Evolutionary conservation across 2,888 invertebrate genomes (phyloP).

Genomic region (Eulithis prunata): DNA sequence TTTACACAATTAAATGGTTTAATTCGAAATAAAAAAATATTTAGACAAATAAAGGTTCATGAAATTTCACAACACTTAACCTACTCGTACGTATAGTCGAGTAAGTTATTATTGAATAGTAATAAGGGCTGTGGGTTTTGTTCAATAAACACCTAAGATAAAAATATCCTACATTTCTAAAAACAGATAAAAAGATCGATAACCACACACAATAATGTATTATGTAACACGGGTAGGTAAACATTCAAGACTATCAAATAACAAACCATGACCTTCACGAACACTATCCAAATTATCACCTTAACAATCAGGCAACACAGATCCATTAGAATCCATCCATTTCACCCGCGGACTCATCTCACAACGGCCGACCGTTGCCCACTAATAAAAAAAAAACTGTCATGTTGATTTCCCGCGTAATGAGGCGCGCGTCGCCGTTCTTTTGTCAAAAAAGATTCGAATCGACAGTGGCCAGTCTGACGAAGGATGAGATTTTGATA

Average conservation of each 20-base stretch:
- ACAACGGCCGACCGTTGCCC: conserved; percentile 32
- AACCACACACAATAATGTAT: too few species aligned
- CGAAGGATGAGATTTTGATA: conserved; percentile 77
- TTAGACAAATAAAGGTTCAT: too few species aligned
- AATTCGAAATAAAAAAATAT: too few species aligned
- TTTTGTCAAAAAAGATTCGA: conserved; percentile 74
- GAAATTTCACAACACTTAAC: too few species aligned
- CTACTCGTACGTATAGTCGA: too few species aligned
- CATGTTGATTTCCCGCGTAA: conserved; percentile 74
- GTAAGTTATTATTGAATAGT: too few species aligned
- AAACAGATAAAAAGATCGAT: too few species aligned
- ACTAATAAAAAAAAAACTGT: conserved; percentile 29
- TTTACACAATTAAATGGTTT: too few species aligned
- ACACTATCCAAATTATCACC: conserved; percentile 23
- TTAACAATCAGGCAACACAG: conserved; percentile 34
- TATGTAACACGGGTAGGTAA: neutral
- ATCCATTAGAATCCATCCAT: conserved; percentile 41
- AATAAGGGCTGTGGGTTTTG: too few species aligned
- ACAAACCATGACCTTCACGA: conserved; percentile 14
- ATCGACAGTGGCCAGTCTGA: conserved; percentile 76
- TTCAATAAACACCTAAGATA: too few species aligned
- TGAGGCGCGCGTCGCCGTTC: conserved; percentile 66
- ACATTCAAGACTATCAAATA: neutral
- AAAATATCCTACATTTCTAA: too few species aligned
- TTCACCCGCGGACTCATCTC: conserved; percentile 41